Evolutionary conservation across 2,113 vertebrate species (phyloP), one percentile per base, ranked within the genome.

Genomic region (Callospermophilus lateralis): DNA sequence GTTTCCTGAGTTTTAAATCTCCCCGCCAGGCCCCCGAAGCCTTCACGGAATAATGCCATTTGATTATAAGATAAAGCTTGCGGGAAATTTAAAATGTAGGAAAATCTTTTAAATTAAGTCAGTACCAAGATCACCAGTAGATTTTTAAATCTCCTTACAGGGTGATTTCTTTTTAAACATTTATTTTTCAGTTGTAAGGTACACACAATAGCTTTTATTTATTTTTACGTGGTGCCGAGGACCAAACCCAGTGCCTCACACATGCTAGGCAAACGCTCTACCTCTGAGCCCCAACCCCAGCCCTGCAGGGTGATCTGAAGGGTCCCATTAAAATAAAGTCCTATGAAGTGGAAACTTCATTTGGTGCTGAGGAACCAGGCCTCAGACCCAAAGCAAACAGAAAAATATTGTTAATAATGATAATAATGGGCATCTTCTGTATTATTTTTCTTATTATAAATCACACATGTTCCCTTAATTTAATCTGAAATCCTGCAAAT

Each of bases 401-500:
- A 90, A 67, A 48, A n/a, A 77, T 61, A 77, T 28, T n/a, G 19
- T 8, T 45, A 84, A 92, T 53, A 26, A 67, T n/a, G 45, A 53
- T 61, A 37, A 42, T 8, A 32, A 53, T 10, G 39, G 53, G 30
- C 32, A 42, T 24, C 37, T 76, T 53, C 45, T 61, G 58, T 37
- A 4, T 68, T 45, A 17, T 24, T 51, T 2, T 70, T 58, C 8
- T 76, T 76, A 28, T 72, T 68, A n/a, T 26, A 72, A 51, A 34
- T 53, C 24, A 32, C 22, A 90, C 86, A 55, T 37, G 61, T 90
- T 94, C 81, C 84, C 53, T 58, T 65, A 92, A 84, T 61, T 79
- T 84, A 83, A 70, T 37, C 53, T 37, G 51, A 84, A 84, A n/a
- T 17, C 24, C 16, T 68, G 24, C 55, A 90, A 94, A 58, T 9